Evolutionary conservation across 2,113 vertebrate genomes (phyloP), one percentile per base, ranked within the genome.

Genomic region (Ceyx melanurus): DNA sequence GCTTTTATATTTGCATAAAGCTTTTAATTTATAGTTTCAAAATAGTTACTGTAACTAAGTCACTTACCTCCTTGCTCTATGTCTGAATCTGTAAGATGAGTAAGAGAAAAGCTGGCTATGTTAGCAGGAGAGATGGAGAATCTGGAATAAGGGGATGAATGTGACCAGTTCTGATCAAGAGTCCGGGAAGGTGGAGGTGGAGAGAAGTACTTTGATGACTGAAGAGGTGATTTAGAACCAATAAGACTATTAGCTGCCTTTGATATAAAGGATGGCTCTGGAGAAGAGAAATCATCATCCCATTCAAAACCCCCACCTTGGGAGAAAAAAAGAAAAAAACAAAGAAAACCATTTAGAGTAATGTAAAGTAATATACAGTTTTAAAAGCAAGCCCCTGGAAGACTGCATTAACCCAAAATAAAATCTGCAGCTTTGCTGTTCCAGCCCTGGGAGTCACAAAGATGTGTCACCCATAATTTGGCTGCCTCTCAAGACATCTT

Each of bases 81-180:
- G 97, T 99, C 99, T 0, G 99, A 99, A 97, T 99, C 99, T 0
- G 99, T 99, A 50, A 99, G 98, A 91, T 99, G 99, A 0, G 99
- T 99, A n/a, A 99, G 98, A 16, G 99, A 99, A 96, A 99, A 99
- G 97, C 97, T 99, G 58, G 99, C 98, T 18, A 99, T 99, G 97
- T 97, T 99, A 95, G 99, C 99, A 2, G 99, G 98, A 6, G 99
- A 99, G 90, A 99, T 99, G 82, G 99, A 99, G 97, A 99, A 99
- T 68, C 99, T 97, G 66, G 99, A 99, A 87, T 98, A 99, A 60
- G 98, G 98, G 6, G 98, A 97, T 7, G 97, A 72, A 25, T 97
- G 94, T 19, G 96, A 97, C 99, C 99, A 99, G 97, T 97, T 98
- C 96, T 98, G 98, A 86, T 99, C 98, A 0, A 96, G 50, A 72